Conservation (phyloP, 2,888 invertebrate genomes). For the Epiblema foenella region DNA sequence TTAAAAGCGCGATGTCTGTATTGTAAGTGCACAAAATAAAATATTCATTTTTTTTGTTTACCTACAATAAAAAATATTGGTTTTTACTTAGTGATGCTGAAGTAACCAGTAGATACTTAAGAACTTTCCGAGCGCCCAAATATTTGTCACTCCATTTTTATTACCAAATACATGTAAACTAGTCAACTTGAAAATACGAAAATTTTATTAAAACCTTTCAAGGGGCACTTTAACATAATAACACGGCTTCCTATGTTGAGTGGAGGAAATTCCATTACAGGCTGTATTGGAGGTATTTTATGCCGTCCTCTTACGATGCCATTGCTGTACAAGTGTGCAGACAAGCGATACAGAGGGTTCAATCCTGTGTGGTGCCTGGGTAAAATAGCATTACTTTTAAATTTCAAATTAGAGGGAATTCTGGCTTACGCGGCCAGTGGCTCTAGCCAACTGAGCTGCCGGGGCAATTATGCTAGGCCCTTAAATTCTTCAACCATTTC, state of each 20-base stretch:
- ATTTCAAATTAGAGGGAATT: too few species aligned
- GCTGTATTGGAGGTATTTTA: constrained; percentile 38
- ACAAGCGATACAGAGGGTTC: neutral
- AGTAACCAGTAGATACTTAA: neutral
- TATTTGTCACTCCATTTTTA: neutral
- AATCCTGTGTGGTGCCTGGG: too few species aligned
- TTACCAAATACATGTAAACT: neutral
- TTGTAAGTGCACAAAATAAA: too few species aligned
- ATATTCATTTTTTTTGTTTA: neutral
- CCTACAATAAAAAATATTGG: neutral
- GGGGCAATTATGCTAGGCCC: too few species aligned
- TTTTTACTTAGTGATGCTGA: neutral
- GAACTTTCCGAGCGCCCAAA: neutral
- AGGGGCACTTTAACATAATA: constrained; percentile 46
- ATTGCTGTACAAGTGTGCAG: constrained; percentile 4
- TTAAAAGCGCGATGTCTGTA: fast-evolving
- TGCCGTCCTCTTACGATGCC: constrained; percentile 32
- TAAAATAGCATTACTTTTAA: too few species aligned
- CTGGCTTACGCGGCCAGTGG: too few species aligned
- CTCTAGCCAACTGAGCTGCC: too few species aligned
- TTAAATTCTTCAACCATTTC: too few species aligned
- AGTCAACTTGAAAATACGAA: constrained; percentile 34
- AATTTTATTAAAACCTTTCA: constrained; percentile 45
- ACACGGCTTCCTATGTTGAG: constrained; percentile 46
- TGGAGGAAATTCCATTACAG: constrained; percentile 48